Evolutionary conservation across 2,797 vertebrate species (phyloP), one percentile per base, ranked within the genome.

Genomic region (Syngnathus rostellatus): DNA sequence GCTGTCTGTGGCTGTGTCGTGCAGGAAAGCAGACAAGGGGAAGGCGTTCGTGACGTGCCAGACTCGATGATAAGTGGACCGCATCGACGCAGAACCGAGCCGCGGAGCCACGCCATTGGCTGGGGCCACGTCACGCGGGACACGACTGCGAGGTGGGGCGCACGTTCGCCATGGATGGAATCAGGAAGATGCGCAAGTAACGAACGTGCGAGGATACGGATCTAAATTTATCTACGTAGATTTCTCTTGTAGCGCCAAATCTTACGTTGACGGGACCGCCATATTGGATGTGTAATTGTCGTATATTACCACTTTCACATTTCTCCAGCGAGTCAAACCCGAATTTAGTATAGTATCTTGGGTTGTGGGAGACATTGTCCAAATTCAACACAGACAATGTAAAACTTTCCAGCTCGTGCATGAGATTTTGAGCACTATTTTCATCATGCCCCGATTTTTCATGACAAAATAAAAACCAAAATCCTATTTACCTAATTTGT

Each of bases 1-100:
- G 83, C 75, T 74, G 58, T 82, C 53, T 79, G 71, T 83, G 55
- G 55, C 67, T 83, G 57, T 8, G 31, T 58, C 55, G 83, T 71
- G 77, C 78, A 55, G 73, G 67, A 37, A 72, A 76, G 82, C 86
- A 76, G 83, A 86, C 81, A 88, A 87, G 85, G 76, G 86, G 78
- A 88, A 88, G 86, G 77, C 86, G 79, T 55, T 77, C 55, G 81
- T 71, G 78, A 80, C 74, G 69, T 58, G 43, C 7, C 40, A 66
- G 66, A 62, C 67, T 70, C 71, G 46, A 39, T 68, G 66, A 88
- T 87, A 89, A 85, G 70, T 43, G 83, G 53, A 48, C 70, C 65
- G 53, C 74, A 83, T 10, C 86, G 76, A 87, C 86, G 89, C 88
- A 83, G 0, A 40, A 25, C 31, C 40, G 46, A 25, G 63, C 14